Conservation (phyloP, 2,113 vertebrate genomes). For the Amphiprion percula region DNA sequence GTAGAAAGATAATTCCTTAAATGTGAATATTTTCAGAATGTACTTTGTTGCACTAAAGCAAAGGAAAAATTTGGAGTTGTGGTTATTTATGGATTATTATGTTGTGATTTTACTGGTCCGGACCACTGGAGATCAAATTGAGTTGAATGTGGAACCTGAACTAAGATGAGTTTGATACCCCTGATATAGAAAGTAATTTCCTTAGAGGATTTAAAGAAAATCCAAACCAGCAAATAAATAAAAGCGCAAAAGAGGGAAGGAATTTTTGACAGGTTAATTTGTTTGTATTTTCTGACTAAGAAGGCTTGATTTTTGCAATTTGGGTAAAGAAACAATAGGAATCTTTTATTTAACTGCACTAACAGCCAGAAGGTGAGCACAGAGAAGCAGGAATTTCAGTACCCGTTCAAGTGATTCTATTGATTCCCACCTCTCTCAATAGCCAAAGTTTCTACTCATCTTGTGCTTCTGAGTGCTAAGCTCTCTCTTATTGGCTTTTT, state of each 20-base stretch:
- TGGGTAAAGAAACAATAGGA: slow-evolving; percentile 8
- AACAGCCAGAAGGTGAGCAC: background rate
- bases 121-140: no score
- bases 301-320: background rate
- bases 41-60: no score
- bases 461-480: background rate
- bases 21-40: no score
- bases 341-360: background rate
- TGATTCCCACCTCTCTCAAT: slow-evolving; percentile 10
- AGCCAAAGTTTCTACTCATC: background rate
- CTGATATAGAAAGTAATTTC: background rate
- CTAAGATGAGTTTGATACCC: no score
- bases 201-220: background rate
- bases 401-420: background rate
- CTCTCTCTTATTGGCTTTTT: background rate
- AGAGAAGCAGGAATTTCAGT: background rate
- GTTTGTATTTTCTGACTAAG: background rate
- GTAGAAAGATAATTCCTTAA: no score
- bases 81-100: no score
- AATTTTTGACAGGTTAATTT: slow-evolving; percentile 19
- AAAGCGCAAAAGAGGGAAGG: background rate
- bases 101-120: no score
- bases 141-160: no score
- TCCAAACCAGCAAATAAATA: slow-evolving; percentile 4
- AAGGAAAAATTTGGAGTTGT: no score